Evolutionary conservation across 2,888 invertebrate genomes (phyloP).

Genomic region (Drosophila borborema): DNA sequence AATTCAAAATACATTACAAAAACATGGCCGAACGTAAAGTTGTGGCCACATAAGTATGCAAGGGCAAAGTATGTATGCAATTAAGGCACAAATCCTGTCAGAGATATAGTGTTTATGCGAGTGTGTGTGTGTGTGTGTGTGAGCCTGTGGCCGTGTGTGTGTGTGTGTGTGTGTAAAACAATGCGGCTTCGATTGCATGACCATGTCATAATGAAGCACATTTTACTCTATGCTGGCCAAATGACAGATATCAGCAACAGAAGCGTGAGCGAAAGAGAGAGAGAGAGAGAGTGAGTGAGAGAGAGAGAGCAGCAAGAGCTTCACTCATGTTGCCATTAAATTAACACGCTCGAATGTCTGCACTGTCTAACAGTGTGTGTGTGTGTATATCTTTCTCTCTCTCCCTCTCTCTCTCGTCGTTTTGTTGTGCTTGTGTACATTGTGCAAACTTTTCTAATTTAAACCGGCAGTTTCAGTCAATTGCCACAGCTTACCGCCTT

Average conservation of each 20-base stretch:
- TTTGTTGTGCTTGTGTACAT: constrained; percentile 54
- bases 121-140: constrained; percentile 2
- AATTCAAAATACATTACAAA: constrained; percentile 52
- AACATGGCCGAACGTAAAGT: constrained; percentile 24
- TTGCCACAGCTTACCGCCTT: constrained; percentile 80
- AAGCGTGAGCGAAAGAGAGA: background rate
- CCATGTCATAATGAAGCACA: constrained; percentile 64
- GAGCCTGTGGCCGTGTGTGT: too few species aligned
- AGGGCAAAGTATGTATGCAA: constrained; percentile 52
- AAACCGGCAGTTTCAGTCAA: constrained; percentile 80
- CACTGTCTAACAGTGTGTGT: constrained; percentile 11
- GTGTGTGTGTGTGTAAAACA: constrained; percentile 40
- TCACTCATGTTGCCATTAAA: constrained; percentile 75
- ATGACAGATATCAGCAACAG: constrained; percentile 53
- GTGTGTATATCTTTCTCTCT: background rate
- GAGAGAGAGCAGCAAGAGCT: constrained; percentile 15
- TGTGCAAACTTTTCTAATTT: constrained; percentile 78
- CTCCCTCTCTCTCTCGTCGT: too few species aligned
- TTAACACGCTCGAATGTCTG: constrained; percentile 72
- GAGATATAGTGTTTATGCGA: background rate
- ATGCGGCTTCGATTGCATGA: constrained; percentile 65
- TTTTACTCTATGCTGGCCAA: constrained; percentile 27
- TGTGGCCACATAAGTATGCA: constrained; percentile 56
- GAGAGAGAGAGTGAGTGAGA: background rate
- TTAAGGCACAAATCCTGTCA: constrained; percentile 48